Base-by-base conservation (phyloP, 2,113 vertebrate genomes). In the Felis chaus region DNA sequence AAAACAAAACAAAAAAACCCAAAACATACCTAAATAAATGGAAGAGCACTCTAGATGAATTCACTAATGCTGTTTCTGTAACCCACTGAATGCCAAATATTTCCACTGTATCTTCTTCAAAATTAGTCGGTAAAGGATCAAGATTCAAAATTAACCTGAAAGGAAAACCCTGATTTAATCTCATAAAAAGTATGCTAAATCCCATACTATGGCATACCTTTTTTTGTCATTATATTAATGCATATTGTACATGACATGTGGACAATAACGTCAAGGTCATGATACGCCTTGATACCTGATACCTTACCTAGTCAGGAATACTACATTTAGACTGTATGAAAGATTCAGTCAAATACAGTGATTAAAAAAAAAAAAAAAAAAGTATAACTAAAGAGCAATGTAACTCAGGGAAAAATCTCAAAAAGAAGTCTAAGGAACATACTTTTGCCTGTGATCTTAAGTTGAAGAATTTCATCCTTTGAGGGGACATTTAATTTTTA, bases 21-120 rank as follows among this genome's bases (percentile, higher is more conserved):
- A 63, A 33, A 93, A 36, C 95, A 91, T 99, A 99, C 99, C 99
- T 99, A 97, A 99, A 99, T 89, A 99, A 99, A 97, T 99, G 99
- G 98, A 99, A 99, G 36, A 99, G 99, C 74, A 99, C 96, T 97
- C 97, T 99, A 91, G 99, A 99, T 69, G 99, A 99, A 98, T 99
- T 99, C 94, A 99, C 99, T 96, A 99, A 98, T 12, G 99, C 99
- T 9, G 97, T 99, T 99, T 99, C 99, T 55, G 99, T 99, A 89
- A 99, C 99, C 99, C 99, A 99, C 21, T 99, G 98, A 97, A 99
- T 99, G 95, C 99, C 99, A 99, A 99, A 99, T 73, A 99, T 97
- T 97, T 99, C 99, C 85, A 99, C 98, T 5, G 98, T 99, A 97
- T 99, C 99, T 0, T 98, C 98, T 97, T 99, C 99, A 96, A 99